Base-by-base conservation (phyloP, 2,888 invertebrate genomes). In the Heliconius cydno region DNA sequence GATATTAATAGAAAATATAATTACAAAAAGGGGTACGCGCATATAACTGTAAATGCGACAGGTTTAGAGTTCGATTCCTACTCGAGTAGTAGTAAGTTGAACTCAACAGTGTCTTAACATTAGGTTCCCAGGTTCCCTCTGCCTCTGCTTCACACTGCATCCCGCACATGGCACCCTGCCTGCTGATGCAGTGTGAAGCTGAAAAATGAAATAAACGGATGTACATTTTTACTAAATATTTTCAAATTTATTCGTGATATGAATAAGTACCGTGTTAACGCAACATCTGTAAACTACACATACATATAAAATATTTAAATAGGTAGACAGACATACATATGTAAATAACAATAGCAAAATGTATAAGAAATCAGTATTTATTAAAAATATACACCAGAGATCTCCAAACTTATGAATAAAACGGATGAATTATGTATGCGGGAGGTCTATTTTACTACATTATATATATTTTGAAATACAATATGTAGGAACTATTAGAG, bases 291-390 rank as follows among this genome's bases (percentile, higher is more conserved):
- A 38, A 67, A 38, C n/a, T n/a, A 22, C 22, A 67, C 34, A 34
- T 38, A 68, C 38, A 68, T 38, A 68, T n/a, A 68, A 68, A 41
- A 41, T 41, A 68, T 41, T 41, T 41, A 41, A 68, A 68, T n/a
- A 57, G 34, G 22, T 22, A 41, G 7, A 65, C 19, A 41, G 25
- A 34, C 34, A 34, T 34, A 9, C 2, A 65, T 25, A 75, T 57
- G 34, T n/a, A 75, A 60, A 75, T 25, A 30, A 38, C n/a, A 73
- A 75, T 67, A 41, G 77, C 63, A 78, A 57, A 63, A 46, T 67
- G 79, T 75, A 81, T 79, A 81, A 71, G 75, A 79, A 79, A 81
- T 72, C 65, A 71, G 38, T 74, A 46, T 77, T 77, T 80, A 77
- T 72, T 77, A 41, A 67, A 73, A 28, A 25, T 68, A 60, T 75